A percentile compares a stretch with the other conserved stretches of the same genome.
Conservation (phyloP, 2,888 invertebrate genomes). For the Sympetrum striolatum region DNA sequence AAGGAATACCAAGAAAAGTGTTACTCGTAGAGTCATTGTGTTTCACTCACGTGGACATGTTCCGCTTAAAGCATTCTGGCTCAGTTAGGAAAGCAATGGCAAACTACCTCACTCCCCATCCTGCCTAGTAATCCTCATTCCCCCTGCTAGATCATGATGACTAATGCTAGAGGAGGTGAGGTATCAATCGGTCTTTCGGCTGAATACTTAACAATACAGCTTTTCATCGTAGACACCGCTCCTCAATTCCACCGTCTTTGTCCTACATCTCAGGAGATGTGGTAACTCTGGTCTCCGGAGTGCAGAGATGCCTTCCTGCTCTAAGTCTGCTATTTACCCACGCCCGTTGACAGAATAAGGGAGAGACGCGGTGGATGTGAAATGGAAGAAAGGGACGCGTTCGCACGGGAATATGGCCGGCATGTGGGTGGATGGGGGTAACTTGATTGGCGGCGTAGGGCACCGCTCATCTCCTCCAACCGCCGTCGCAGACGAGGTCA, state of each 20-base stretch:
- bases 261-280: neutral
- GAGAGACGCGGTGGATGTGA: neutral
- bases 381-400: neutral
- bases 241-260: neutral
- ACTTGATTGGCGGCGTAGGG: constrained; percentile 11
- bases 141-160: too few species aligned
- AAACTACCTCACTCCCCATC: too few species aligned
- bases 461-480: neutral
- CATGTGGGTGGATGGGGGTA: neutral
- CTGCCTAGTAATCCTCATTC: too few species aligned
- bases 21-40: too few species aligned
- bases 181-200: too few species aligned
- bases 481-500: neutral
- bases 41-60: too few species aligned
- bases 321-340: neutral
- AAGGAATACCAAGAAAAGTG: too few species aligned
- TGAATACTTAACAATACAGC: too few species aligned
- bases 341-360: neutral
- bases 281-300: neutral
- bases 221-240: neutral
- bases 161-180: too few species aligned
- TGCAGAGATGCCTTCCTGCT: neutral
- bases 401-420: constrained; percentile 20
- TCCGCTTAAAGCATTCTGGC: too few species aligned
- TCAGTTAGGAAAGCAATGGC: too few species aligned